Conservation (phyloP, 2,113 vertebrate genomes). For the Globicephala melas region DNA sequence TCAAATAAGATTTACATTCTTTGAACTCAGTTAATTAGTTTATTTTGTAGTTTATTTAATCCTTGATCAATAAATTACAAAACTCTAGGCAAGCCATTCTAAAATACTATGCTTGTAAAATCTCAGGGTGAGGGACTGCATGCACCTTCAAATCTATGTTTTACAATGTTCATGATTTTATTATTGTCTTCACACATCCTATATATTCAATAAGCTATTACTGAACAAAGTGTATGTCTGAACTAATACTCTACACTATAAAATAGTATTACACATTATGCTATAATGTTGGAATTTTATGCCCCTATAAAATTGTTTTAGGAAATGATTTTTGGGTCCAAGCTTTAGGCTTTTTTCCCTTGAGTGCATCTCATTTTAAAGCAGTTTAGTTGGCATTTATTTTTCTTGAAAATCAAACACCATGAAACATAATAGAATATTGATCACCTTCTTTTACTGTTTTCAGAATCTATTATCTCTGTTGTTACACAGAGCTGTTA, state of each 20-base stretch:
- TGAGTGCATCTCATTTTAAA: conserved; percentile 54
- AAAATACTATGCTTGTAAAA: conserved; percentile 55
- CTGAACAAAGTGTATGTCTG: conserved; percentile 58
- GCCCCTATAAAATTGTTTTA: conserved; percentile 58
- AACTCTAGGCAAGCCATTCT: conserved; percentile 7
- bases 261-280: conserved; percentile 62
- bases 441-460: conserved; percentile 20
- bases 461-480: conserved; percentile 42
- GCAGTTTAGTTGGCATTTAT: conserved; percentile 41
- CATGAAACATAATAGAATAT: conserved; percentile 55
- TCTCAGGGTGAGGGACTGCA: neutral
- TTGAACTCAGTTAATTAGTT: conserved; percentile 48
- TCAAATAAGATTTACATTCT: conserved; percentile 39
- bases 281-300: conserved; percentile 65
- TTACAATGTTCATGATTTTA: conserved; percentile 55
- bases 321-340: conserved; percentile 49
- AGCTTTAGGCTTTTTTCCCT: conserved; percentile 21
- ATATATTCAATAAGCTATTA: conserved; percentile 65
- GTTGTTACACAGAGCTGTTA: conserved; percentile 21
- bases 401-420: conserved; percentile 60
- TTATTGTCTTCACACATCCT: conserved; percentile 46
- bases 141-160: conserved; percentile 29
- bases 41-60: conserved; percentile 55
- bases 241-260: conserved; percentile 58
- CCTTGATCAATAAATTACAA: conserved; percentile 49